Evolutionary conservation across 1,140 invertebrate species (phyloP).

Genomic region (Bemisia tabaci): DNA sequence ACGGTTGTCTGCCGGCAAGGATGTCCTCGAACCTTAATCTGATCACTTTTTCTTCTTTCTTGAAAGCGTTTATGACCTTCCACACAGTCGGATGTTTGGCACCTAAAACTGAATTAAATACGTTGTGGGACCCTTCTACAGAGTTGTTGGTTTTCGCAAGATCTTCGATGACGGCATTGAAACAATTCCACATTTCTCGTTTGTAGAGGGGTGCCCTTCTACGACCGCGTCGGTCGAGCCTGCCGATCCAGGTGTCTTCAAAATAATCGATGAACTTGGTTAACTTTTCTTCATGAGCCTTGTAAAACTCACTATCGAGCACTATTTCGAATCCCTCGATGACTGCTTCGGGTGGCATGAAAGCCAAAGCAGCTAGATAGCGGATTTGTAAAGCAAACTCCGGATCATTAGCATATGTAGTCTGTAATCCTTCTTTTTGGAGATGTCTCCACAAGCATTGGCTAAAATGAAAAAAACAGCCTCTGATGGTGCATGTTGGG

Average conservation of each 20-base stretch:
- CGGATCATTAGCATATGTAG: slow-evolving; percentile 9
- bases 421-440: slow-evolving; percentile 10
- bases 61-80: not conserved
- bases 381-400: slow-evolving; percentile 13
- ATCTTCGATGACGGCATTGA: not conserved
- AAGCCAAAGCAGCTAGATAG: slow-evolving; percentile 10
- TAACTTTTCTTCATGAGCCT: not conserved
- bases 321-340: slow-evolving; percentile 12
- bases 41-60: not conserved
- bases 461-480: slow-evolving; percentile 16
- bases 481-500: slow-evolving; percentile 7
- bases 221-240: slow-evolving; percentile 1
- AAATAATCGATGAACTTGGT: slow-evolving; percentile 11
- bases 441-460: slow-evolving; percentile 15
- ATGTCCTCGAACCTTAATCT: not conserved
- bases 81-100: not conserved
- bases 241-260: slow-evolving; percentile 15
- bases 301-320: slow-evolving; percentile 1
- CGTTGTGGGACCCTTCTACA: not conserved
- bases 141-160: not conserved
- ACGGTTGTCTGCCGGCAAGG: not conserved
- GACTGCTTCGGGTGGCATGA: slow-evolving; percentile 11
- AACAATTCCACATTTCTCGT: slow-evolving; percentile 11
- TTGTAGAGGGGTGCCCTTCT: slow-evolving; percentile 10
- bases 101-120: not conserved